Evolutionary conservation across 2,888 invertebrate species (phyloP), one percentile per base, ranked within the genome.

Genomic region (Drosophila paramelanica): DNA sequence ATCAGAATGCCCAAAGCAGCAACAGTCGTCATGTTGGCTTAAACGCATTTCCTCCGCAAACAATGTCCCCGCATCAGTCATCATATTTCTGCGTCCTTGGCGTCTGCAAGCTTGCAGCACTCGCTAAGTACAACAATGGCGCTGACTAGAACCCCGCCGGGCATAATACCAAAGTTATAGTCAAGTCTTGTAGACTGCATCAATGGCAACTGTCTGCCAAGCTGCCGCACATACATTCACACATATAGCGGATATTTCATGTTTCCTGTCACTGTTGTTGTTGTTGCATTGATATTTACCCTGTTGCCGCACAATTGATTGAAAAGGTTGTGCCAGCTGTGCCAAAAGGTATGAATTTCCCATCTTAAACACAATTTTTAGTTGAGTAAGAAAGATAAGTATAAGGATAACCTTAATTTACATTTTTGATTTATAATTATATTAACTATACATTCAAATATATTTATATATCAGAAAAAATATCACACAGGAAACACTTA

Each of bases 31-130:
- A 43, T 69, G 70, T 70, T 60, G 53, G 25, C 53, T 57, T 50
- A 59, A 81, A 74, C 79, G 86, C 89, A 85, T 88, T 89, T 89
- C 88, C 82, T 79, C 33, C 56, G 71, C 72, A 89, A 85, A 81
- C 73, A 89, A 58, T 71, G 62, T 60, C 38, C 45, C 47, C 31
- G 33, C 49, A 56, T 72, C 66, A 49, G 45, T 27, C 68, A 50
- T 47, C 57, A 56, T 51, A 31, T 42, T 49, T 11, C 53, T 38
- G 14, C 7, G 57, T 65, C 66, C 77, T 70, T 62, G 59, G 58
- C 31, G 27, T 42, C 71, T 20, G 49, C 41, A 57, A 60, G 52
- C 50, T 72, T n/a, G n/a, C n/a, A n/a, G 69, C 79, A 76, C 47
- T 55, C 61, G 31, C 39, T 50, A 8, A n/a, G 13, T 42, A 65